phyloP scores from a whole-genome alignment of 1,140 invertebrate genomes.

The Drosophila mayri region DNA sequence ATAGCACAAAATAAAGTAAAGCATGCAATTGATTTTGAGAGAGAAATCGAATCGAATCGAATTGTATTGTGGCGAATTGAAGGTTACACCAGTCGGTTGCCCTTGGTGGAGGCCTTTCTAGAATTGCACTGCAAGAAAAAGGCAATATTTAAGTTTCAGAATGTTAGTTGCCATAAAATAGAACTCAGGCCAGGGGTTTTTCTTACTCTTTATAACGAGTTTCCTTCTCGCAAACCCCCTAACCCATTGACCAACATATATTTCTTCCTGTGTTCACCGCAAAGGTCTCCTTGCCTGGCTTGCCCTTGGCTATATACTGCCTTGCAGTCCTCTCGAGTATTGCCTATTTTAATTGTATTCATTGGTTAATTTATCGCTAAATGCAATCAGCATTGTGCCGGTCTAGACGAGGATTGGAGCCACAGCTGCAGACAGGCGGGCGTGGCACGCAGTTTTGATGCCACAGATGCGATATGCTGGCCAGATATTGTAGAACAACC shows the following conservation, averaged over 20 bases:
- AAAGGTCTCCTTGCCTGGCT: constrained; percentile 47
- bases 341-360: constrained; percentile 77
- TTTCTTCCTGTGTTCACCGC: constrained; percentile 30
- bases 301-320: constrained; percentile 53
- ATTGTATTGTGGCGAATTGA: constrained; percentile 37
- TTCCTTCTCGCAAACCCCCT: background rate
- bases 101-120: constrained; percentile 62
- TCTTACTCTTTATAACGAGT: background rate
- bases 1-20: constrained; percentile 65
- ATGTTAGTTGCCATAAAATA: background rate
- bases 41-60: constrained; percentile 52
- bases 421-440: constrained; percentile 53
- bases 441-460: constrained; percentile 67
- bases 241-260: constrained; percentile 10
- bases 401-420: constrained; percentile 43
- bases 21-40: constrained; percentile 75
- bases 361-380: constrained; percentile 81
- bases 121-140: constrained; percentile 43
- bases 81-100: constrained; percentile 38
- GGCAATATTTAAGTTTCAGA: background rate
- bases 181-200: background rate
- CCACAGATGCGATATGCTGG: constrained; percentile 63
- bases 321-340: constrained; percentile 32
- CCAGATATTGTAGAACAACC: constrained; percentile 57
- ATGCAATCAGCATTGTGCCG: constrained; percentile 80